Evolutionary conservation across 2,113 vertebrate species (phyloP).

Genomic region (Acinonyx jubatus): DNA sequence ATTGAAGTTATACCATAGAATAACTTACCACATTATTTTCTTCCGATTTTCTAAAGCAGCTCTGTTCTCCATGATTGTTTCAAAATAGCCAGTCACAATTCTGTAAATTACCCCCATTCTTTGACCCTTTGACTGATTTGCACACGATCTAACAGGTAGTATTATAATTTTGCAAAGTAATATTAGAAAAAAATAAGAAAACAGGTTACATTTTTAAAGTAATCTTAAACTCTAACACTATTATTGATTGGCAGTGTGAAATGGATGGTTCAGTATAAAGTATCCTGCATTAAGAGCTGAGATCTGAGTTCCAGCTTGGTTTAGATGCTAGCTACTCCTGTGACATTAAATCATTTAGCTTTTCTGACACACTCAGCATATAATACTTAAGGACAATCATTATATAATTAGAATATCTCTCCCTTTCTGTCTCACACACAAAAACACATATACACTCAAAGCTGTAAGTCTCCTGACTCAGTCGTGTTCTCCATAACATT

Average conservation of each 20-base stretch:
- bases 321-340: neutral
- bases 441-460: neutral
- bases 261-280: neutral
- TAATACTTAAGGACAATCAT: constrained; percentile 25
- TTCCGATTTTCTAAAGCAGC: constrained; percentile 15
- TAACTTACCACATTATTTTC: neutral
- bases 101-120: neutral
- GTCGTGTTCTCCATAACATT: neutral
- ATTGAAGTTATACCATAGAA: neutral
- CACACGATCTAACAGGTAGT: neutral
- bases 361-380: neutral
- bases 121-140: neutral
- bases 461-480: neutral
- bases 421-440: neutral
- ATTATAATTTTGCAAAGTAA: neutral
- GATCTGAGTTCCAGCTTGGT: neutral
- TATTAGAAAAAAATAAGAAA: neutral
- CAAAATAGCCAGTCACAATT: constrained; percentile 21
- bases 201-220: neutral
- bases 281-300: neutral
- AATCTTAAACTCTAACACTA: neutral
- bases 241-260: neutral
- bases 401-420: neutral
- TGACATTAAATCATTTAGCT: constrained; percentile 34
- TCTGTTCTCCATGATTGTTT: neutral